Base-by-base conservation (phyloP, 2,888 invertebrate species). In the Punctoribates punctum region DNA sequence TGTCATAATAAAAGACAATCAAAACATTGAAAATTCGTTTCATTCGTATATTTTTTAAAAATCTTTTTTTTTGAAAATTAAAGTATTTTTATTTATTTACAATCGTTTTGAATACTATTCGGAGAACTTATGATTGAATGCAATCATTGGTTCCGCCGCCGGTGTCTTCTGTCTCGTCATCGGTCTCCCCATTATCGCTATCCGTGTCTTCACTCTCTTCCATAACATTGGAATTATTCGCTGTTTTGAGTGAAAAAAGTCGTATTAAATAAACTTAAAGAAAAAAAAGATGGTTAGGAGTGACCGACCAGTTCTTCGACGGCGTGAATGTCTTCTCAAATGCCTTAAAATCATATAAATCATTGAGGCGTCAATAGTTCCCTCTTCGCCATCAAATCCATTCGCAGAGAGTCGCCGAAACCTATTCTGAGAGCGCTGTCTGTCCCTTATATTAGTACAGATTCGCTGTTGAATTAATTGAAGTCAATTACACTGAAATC, bases 331-430 rank as follows among this genome's bases (percentile, higher is more conserved):
- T 42, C 70, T 29, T 23, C 70, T 70, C 70, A 70, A 20, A 70
- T 70, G 70, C 23, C 70, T 70, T 2, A 70, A 17, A 13, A 70
- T 70, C 38, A 23, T 13, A 23, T 42, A 70, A 23, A 70, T 20
- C 70, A 70, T 70, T 1, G 38, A 17, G 11, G 70, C 42, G 15
- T 70, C 67, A 15, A 67, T 67, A 20, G 67, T 4, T 5, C 38
- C 38, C n/a, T 67, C 38, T 11, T n/a, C 42, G 23, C 46, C 15
- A 13, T 62, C 62, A 34, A 62, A 62, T 13, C 29, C 34, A 6
- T 70, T 4, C 1, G 8, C 42, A 9, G 20, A 9, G 23, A 42
- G 70, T 20, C 70, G 1, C 9, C 42, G 42, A 23, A 42, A 23
- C n/a, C 70, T 38, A 13, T 23, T 42, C 0, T 42, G 70, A n/a